Percentiles rank a stretch among this genome's conserved stretches.
phyloP scores from a whole-genome alignment of 1,140 invertebrate species.

The Trachelipus rathkii region DNA sequence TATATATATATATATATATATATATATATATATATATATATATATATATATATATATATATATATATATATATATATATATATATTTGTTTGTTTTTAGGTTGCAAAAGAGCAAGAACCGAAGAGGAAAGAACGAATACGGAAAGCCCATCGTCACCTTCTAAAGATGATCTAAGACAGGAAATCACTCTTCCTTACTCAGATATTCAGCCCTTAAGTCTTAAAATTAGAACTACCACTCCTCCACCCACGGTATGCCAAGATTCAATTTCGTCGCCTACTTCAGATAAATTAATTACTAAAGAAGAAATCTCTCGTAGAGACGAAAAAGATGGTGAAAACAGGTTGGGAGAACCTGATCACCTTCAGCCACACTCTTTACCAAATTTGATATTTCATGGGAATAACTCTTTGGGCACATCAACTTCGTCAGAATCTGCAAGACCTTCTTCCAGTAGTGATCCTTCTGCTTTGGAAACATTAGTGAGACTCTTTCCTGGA shows the following conservation, averaged over 20 bases:
- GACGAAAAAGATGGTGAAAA: not conserved
- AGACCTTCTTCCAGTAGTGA: not conserved
- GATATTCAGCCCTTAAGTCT: not conserved
- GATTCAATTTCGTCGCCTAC: not conserved
- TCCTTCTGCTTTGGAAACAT: constrained; percentile 58
- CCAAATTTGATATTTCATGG: no score
- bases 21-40: no score
- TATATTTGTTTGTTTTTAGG: not conserved
- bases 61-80: no score
- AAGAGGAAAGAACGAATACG: not conserved
- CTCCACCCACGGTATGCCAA: not conserved
- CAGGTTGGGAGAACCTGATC: no score
- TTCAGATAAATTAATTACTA: not conserved
- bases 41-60: no score
- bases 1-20: no score
- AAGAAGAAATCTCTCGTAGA: not conserved
- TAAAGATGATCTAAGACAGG: not conserved
- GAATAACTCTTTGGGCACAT: no score
- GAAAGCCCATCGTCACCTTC: not conserved
- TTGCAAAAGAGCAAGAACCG: not conserved
- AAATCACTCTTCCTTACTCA: not conserved
- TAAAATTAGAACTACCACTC: not conserved
- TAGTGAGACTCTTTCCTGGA: constrained; percentile 76
- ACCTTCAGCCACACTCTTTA: no score
- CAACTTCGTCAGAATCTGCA: not conserved